phyloP scores from a whole-genome alignment of 2,888 invertebrate genomes.

The Cheilosia grossa region DNA sequence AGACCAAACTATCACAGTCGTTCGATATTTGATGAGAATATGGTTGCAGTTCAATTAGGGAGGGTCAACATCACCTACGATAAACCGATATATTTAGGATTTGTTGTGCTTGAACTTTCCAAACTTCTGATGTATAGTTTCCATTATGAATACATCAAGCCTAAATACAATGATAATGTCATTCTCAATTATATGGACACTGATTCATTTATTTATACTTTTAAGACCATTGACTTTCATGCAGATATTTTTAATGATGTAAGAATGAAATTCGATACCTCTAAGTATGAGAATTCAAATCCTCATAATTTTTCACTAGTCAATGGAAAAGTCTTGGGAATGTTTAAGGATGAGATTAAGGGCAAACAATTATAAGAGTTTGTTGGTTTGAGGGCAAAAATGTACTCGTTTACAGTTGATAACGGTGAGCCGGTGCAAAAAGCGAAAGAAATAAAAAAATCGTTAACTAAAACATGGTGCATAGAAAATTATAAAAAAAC shows the following conservation, averaged over 20 bases:
- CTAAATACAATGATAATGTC: neutral
- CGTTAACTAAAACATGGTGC: too few relatives aligned
- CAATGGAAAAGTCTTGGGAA: neutral
- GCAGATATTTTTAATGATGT: neutral
- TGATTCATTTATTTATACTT: neutral
- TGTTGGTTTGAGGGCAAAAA: neutral
- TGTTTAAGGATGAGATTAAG: neutral
- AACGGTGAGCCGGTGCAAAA: neutral
- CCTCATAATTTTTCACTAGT: neutral
- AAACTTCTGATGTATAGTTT: neutral
- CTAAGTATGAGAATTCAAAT: neutral
- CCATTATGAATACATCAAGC: neutral
- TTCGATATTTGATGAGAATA: neutral
- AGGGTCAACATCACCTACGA: neutral
- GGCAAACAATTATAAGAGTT: neutral
- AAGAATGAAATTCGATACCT: neutral
- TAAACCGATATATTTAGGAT: neutral
- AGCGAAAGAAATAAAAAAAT: conserved; percentile 4
- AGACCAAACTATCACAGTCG: neutral
- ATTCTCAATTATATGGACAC: conserved; percentile 3
- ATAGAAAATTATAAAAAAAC: too few relatives aligned
- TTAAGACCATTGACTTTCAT: neutral
- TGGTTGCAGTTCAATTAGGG: neutral
- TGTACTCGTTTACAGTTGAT: neutral
- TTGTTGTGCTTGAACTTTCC: neutral